A percentile compares a stretch with the other conserved stretches of the same genome.
These are phyloP conservation scores for Lepidochitona cinerea DNA, from an alignment of 2,888 invertebrate genomes.

Conservation along the genomic window DNA sequence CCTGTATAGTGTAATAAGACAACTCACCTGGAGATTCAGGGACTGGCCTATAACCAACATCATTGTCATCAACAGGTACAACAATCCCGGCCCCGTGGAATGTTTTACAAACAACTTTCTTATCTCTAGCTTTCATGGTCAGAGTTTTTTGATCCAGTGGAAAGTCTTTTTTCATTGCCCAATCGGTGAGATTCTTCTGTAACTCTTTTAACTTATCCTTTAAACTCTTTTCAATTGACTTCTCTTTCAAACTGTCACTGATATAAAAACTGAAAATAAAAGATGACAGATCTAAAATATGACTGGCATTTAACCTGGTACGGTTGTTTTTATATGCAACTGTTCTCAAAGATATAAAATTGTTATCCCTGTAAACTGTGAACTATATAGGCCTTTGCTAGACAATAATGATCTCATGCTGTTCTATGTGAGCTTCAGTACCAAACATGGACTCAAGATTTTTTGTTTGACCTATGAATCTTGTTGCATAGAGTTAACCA, in stretches of 20 bases:
- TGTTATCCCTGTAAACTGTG: no score
- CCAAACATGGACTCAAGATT: no score
- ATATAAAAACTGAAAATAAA: conserved; percentile 51
- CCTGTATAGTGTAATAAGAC: conserved; percentile 62
- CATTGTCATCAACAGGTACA: conserved; percentile 84
- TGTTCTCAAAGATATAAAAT: no score
- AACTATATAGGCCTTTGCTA: no score
- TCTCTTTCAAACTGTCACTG: conserved; percentile 49
- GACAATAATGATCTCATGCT: no score
- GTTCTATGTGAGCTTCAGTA: no score
- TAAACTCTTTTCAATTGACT: conserved; percentile 21
- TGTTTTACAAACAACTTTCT: conserved; percentile 61
- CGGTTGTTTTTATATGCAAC: no score
- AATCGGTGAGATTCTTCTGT: conserved; percentile 77
- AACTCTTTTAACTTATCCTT: conserved; percentile 70
- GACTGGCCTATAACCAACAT: conserved; percentile 85
- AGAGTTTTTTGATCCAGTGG: conserved; percentile 75
- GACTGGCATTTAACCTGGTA: no score
- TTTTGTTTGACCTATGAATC: no score
- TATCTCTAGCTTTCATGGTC: conserved; percentile 74
- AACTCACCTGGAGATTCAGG: conserved; percentile 75
- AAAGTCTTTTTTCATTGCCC: conserved; percentile 77
- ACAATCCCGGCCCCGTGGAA: conserved; percentile 68
- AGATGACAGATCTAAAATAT: no score
- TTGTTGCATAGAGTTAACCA: no score